Conservation (phyloP, 2,113 vertebrate species). For the Peucedramus taeniatus region DNA sequence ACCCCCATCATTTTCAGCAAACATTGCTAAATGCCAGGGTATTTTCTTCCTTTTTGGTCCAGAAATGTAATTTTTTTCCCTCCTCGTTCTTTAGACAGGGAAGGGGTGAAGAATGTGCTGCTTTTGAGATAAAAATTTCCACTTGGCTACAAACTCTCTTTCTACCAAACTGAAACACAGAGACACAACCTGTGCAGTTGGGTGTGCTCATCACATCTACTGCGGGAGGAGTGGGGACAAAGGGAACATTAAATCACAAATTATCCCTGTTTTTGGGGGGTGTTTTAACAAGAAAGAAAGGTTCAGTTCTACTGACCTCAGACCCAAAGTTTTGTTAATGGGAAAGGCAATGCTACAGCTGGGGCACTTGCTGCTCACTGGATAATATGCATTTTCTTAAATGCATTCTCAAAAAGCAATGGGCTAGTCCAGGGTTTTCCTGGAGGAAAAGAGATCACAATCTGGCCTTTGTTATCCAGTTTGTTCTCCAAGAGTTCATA, state of each 20-base stretch:
- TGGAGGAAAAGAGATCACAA: conserved; percentile 54
- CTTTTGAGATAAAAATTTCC: not conserved
- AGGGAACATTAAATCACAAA: not conserved
- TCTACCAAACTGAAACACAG: not conserved
- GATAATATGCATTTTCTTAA: not conserved
- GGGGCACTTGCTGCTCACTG: not conserved
- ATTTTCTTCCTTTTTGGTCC: not conserved
- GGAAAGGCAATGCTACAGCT: not conserved
- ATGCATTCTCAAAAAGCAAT: not conserved
- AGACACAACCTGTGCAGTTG: not conserved
- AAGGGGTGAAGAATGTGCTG: not conserved
- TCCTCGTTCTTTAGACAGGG: accelerated
- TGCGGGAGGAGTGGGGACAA: not conserved
- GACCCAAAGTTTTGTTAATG: not conserved
- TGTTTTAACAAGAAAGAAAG: not conserved
- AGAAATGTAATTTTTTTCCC: not conserved
- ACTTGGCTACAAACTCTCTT: not conserved
- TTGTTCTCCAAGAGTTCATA: conserved; percentile 52
- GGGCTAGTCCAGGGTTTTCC: conserved; percentile 51
- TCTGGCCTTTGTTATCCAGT: conserved; percentile 56
- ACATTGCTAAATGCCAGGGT: not conserved
- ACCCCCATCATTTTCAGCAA: not conserved
- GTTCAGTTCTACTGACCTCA: not conserved
- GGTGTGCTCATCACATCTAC: not conserved
- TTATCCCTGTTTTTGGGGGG: not conserved